phyloP scores from a whole-genome alignment of 2,888 invertebrate species.

The Nephrocerus scutellatus region DNA sequence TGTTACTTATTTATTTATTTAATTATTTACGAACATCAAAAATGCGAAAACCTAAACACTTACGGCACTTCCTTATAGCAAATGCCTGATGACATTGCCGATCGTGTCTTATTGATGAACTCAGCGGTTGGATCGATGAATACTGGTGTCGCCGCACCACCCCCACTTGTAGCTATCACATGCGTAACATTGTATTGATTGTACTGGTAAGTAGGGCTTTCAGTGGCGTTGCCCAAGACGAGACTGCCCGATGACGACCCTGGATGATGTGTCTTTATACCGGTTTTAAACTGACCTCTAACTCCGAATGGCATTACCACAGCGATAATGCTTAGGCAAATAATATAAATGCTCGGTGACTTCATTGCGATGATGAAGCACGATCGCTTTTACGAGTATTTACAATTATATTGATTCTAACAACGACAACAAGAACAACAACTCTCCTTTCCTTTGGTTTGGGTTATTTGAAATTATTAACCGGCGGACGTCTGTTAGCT shows the following conservation, averaged over 20 bases:
- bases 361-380: conserved; percentile 20
- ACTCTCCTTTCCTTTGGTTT: no score
- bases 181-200: conserved; percentile 8
- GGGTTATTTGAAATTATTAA: no score
- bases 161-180: conserved; percentile 3
- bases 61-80: conserved; percentile 47
- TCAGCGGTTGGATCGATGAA: conserved; percentile 38
- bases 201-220: conserved; percentile 11
- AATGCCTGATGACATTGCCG: conserved; percentile 40
- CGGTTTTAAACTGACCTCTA: conserved; percentile 35
- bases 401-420: no score
- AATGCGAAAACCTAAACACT: no score
- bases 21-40: neutral
- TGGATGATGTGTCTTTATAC: conserved; percentile 39
- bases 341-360: conserved; percentile 13
- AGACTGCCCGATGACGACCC: conserved; percentile 22
- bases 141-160: conserved; percentile 20
- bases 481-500: no score
- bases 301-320: conserved; percentile 3
- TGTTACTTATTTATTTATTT: neutral
- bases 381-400: no score
- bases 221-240: conserved; percentile 21
- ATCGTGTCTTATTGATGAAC: conserved; percentile 44
- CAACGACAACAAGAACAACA: no score
- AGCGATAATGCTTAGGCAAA: neutral